Percentiles rank a stretch among this genome's conserved stretches.
These are phyloP conservation scores for Indicator indicator DNA, from an alignment of 2,113 vertebrate genomes.

Conservation along the genomic window DNA sequence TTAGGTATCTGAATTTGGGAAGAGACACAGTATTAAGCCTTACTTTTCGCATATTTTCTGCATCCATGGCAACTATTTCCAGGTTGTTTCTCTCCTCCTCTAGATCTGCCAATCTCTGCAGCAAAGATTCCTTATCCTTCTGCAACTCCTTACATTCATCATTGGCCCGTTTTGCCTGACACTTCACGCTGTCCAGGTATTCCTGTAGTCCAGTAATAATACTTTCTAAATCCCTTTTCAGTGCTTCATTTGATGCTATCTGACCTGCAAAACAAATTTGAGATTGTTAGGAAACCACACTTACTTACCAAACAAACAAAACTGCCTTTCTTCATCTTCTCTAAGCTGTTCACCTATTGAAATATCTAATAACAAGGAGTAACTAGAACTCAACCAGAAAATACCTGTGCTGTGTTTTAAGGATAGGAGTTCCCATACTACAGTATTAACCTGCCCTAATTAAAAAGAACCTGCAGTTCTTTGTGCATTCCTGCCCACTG, in stretches of 20 bases:
- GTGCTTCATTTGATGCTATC: constrained; percentile 88
- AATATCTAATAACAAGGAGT: neutral
- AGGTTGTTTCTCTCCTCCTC: constrained; percentile 81
- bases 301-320: neutral
- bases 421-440: neutral
- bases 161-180: constrained; percentile 80
- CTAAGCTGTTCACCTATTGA: neutral
- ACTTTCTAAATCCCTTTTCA: constrained; percentile 88
- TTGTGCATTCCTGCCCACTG: neutral
- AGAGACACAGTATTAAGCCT: neutral
- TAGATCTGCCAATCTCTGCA: constrained; percentile 77
- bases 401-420: neutral
- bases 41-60: constrained; percentile 83
- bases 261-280: constrained; percentile 79
- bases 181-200: constrained; percentile 84
- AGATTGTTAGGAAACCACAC: neutral
- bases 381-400: neutral
- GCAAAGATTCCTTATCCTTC: constrained; percentile 81
- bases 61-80: constrained; percentile 77
- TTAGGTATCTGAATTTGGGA: neutral
- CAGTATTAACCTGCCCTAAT: neutral
- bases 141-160: constrained; percentile 80
- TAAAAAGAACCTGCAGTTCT: neutral
- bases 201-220: constrained; percentile 89
- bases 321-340: neutral